Evolutionary conservation across 2,888 invertebrate species (phyloP).

Genomic region (Vannuccia rotundouncinata): DNA sequence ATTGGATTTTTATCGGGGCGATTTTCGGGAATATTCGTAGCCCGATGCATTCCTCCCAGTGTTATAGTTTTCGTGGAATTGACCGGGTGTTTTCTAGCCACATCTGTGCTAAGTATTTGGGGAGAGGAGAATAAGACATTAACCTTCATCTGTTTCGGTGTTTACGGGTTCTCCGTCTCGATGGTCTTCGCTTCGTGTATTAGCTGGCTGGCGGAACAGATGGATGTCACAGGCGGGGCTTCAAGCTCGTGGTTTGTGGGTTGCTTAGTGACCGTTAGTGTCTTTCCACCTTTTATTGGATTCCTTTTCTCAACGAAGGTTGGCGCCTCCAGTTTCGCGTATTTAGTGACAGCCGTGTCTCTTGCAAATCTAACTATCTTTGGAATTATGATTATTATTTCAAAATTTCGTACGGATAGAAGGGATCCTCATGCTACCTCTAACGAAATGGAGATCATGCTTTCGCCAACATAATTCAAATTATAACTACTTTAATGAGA

Average conservation of each 20-base stretch:
- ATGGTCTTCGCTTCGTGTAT: conserved; percentile 1
- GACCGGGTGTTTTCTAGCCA: background rate
- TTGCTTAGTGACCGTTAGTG: background rate
- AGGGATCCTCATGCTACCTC: background rate
- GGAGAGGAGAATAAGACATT: conserved; percentile 1
- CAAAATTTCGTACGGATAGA: background rate
- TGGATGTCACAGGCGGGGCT: background rate
- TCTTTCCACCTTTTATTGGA: conserved; percentile 30
- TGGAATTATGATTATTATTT: background rate
- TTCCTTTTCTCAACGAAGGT: background rate
- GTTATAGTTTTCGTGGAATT: background rate
- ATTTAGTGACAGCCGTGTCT: background rate
- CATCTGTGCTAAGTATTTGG: background rate
- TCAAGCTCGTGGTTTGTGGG: background rate
- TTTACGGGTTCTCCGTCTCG: background rate
- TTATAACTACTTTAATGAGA: too few species aligned
- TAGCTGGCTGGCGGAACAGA: conserved; percentile 4
- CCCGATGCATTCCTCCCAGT: background rate
- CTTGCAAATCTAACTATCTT: background rate
- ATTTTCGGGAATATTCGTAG: background rate
- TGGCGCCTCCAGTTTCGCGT: background rate
- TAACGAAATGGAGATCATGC: background rate
- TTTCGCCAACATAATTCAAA: too few species aligned
- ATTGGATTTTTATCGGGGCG: conserved; percentile 20
- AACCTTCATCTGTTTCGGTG: background rate